phyloP scores from a whole-genome alignment of 1,140 invertebrate genomes.

The Drosophila arawakana region DNA sequence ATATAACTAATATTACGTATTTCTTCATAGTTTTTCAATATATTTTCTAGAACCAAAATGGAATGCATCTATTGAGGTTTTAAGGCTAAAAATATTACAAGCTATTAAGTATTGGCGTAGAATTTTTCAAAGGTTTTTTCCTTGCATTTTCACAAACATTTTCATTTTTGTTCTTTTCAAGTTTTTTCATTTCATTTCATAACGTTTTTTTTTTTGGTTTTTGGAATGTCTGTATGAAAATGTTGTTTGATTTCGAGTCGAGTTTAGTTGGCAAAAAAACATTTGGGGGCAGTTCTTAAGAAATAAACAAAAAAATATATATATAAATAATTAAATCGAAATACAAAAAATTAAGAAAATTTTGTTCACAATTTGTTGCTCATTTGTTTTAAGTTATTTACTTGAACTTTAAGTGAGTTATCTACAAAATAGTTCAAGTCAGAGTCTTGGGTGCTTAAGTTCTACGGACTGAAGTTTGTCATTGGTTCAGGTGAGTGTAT shows the following conservation, averaged over 20 bases:
- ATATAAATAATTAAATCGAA: conserved; percentile 5
- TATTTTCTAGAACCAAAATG: conserved; percentile 34
- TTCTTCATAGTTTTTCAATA: conserved; percentile 1
- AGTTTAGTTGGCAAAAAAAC: conserved; percentile 28
- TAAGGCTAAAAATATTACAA: conserved; percentile 63
- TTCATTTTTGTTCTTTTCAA: conserved; percentile 1
- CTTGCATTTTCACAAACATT: not conserved
- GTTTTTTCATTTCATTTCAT: conserved; percentile 14
- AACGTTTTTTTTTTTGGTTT: conserved; percentile 13
- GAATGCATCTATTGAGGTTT: conserved; percentile 55
- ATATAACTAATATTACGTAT: conserved; percentile 45
- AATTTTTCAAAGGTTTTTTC: conserved; percentile 35
- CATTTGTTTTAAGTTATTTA: conserved; percentile 12
- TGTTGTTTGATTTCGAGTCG: conserved; percentile 11
- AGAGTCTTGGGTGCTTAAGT: conserved; percentile 29
- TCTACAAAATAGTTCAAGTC: conserved; percentile 5
- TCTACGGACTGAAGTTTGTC: conserved; percentile 31
- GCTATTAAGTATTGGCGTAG: conserved; percentile 80
- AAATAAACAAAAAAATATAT: not conserved
- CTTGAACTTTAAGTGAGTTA: conserved; percentile 1
- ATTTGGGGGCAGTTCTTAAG: conserved; percentile 38
- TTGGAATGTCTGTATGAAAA: conserved; percentile 15
- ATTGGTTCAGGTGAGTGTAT: conserved; percentile 25
- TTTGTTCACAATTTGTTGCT: not conserved
- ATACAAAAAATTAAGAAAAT: conserved; percentile 17